Evolutionary conservation across 2,113 vertebrate genomes (phyloP).

Genomic region (Coryphaenoides rupestris): DNA sequence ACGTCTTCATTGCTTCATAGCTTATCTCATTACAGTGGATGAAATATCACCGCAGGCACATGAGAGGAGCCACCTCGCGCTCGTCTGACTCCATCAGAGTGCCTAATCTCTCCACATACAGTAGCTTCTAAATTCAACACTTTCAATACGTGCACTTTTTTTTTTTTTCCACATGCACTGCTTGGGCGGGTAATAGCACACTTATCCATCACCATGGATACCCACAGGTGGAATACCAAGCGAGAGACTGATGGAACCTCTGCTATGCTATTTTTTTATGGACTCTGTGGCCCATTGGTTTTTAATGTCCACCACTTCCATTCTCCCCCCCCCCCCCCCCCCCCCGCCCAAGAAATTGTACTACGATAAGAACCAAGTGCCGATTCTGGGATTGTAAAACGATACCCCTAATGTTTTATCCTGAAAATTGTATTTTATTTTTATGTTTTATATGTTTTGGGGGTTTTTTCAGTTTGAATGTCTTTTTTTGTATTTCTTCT

Average conservation of each 20-base stretch:
- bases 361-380: no score
- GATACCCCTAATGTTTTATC: no score
- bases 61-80: conserved; percentile 24
- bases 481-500: conserved; percentile 32
- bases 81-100: conserved; percentile 37
- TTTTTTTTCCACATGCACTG: conserved; percentile 29
- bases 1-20: conserved; percentile 43
- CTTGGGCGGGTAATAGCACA: conserved; percentile 20
- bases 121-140: conserved; percentile 30
- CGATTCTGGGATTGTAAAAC: no score
- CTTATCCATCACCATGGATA: conserved; percentile 32
- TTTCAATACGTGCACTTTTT: conserved; percentile 28
- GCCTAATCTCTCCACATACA: conserved; percentile 31
- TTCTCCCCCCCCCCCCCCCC: no score
- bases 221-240: conserved; percentile 42
- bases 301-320: conserved; percentile 37
- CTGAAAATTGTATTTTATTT: no score
- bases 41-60: conserved; percentile 46
- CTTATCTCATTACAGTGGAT: conserved; percentile 43
- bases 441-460: conserved; percentile 27
- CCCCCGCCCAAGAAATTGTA: neutral
- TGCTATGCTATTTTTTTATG: neutral
- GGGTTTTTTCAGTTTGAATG: conserved; percentile 36
- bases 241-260: conserved; percentile 19
- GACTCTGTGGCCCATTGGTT: conserved; percentile 41